A percentile compares a stretch with the other conserved stretches of the same genome.
phyloP scores from a whole-genome alignment of 2,113 vertebrate species.

The Saguinus midas region DNA sequence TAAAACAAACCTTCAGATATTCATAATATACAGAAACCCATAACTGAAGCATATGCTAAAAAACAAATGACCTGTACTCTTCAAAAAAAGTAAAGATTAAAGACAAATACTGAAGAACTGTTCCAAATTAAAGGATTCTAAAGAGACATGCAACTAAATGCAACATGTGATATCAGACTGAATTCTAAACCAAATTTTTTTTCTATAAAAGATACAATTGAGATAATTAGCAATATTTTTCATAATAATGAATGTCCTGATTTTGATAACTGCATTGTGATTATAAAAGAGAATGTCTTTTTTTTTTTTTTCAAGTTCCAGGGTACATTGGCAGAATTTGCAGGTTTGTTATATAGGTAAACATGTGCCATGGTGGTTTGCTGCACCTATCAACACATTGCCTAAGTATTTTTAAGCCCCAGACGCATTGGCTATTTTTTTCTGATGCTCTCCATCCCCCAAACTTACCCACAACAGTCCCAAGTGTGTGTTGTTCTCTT shows the following conservation, averaged over 20 bases:
- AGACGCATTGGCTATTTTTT: no score
- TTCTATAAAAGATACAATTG: neutral
- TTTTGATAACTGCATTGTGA: neutral
- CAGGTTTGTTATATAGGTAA: no score
- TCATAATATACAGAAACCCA: neutral
- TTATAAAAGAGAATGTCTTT: neutral
- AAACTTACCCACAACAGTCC: no score
- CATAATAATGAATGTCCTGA: neutral
- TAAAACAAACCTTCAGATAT: neutral
- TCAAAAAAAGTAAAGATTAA: neutral
- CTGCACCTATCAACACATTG: no score
- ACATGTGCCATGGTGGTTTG: no score
- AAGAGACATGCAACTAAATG: neutral
- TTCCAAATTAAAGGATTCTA: neutral
- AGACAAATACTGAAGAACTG: neutral
- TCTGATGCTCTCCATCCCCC: no score
- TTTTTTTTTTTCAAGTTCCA: neutral
- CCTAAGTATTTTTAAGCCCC: no score
- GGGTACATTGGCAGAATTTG: no score
- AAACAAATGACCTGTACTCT: neutral
- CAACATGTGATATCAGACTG: neutral
- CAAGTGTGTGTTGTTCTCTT: no score
- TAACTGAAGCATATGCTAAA: neutral
- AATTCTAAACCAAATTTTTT: neutral
- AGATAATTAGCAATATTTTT: neutral